Base-by-base conservation (phyloP, 2,888 invertebrate species). In the Laothoe populi region DNA sequence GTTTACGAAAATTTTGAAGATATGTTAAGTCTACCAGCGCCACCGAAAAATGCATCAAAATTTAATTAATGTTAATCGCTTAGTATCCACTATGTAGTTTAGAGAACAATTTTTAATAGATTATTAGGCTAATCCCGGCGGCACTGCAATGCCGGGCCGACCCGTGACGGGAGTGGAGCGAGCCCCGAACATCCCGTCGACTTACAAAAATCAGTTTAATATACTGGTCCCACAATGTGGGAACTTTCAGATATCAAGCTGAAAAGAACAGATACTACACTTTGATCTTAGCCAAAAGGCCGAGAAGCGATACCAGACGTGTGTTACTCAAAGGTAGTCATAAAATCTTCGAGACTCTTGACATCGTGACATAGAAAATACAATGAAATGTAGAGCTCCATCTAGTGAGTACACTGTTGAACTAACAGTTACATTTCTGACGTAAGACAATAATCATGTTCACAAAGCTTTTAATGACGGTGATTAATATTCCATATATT, bases 261-360 rank as follows among this genome's bases (percentile, higher is more conserved):
- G 35, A 35, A 35, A 35, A 35, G 35, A 35, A 35, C 35, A 71
- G 70, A 71, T 71, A 67, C 66, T 71, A 71, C 67, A 67, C 67
- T 71, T 66, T 69, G 66, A 64, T 68, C 68, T 68, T 66, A 66
- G 70, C 65, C 64, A 66, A 70, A 64, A 63, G 66, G 64, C 64
- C 64, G 65, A 65, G 65, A 67, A 67, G 67, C 64, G 67, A 69
- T 69, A 64, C 16, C 46, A 0, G 7, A 0, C 8, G 0, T 0
- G 0, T 0, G 0, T 13, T 13, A 11, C 5, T 8, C 3, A 23
- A 24, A 24, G 64, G 58, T 31, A 19, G 60, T 63, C 49, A 46
- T 67, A 49, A 13, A 23, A 11, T 26, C 49, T 61, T 66, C 49
- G 58, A 64, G 45, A 65, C 59, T 48, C 68, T 64, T 64, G 53